phyloP scores from a whole-genome alignment of 2,797 vertebrate genomes.

The Notolabrus celidotus region DNA sequence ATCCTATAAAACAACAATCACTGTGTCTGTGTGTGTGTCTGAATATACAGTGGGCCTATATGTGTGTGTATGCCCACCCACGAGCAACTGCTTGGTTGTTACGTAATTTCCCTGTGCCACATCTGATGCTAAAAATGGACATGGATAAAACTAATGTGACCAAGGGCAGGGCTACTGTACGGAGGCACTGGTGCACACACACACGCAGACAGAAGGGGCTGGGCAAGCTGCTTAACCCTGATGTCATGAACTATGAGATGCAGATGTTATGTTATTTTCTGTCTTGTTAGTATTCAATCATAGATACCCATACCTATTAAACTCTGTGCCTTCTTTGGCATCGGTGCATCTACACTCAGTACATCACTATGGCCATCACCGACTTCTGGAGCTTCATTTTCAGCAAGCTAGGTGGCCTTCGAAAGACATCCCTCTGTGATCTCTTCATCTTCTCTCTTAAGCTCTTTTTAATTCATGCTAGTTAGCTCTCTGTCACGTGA shows the following conservation, averaged over 20 bases:
- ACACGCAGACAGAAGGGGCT: constrained; percentile 24
- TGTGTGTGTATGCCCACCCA: constrained; percentile 64
- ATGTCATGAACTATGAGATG: constrained; percentile 35
- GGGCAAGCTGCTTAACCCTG: constrained; percentile 54
- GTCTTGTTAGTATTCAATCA: background rate
- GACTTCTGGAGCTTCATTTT: too few relatives aligned
- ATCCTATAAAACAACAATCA: constrained; percentile 82
- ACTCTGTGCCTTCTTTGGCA: too few relatives aligned
- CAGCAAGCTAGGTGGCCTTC: too few relatives aligned
- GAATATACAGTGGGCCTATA: constrained; percentile 41
- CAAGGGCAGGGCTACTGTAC: constrained; percentile 70
- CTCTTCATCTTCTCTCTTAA: too few relatives aligned
- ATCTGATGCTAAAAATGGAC: constrained; percentile 86
- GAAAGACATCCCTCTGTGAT: too few relatives aligned
- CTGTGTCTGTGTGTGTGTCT: constrained; percentile 52
- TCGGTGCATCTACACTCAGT: too few relatives aligned
- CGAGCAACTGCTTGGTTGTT: constrained; percentile 71
- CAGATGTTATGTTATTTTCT: constrained; percentile 17
- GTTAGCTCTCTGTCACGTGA: too few relatives aligned
- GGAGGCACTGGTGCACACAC: constrained; percentile 23
- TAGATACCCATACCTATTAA: background rate
- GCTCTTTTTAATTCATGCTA: too few relatives aligned
- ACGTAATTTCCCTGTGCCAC: constrained; percentile 78
- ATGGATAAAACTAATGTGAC: constrained; percentile 84
- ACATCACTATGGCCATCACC: too few relatives aligned